A percentile compares a stretch with the other conserved stretches of the same genome.
Evolutionary conservation across 2,113 vertebrate genomes (phyloP).

Genomic region (Muntiacus reevesi): DNA sequence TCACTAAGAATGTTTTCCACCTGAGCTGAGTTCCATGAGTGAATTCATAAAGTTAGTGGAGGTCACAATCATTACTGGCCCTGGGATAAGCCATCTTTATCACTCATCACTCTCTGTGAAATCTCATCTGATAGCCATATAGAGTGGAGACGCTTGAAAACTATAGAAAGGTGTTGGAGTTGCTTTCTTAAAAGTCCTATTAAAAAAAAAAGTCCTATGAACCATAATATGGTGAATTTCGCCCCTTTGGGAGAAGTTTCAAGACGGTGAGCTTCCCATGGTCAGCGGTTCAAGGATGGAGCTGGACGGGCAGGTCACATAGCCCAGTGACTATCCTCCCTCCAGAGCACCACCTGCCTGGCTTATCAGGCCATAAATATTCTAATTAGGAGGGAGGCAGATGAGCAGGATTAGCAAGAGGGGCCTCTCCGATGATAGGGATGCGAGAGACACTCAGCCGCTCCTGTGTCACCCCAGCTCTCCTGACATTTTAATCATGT

Average conservation of each 20-base stretch:
- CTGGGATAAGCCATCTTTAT: slow-evolving; percentile 42
- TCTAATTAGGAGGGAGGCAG: slow-evolving; percentile 86
- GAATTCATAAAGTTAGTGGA: slow-evolving; percentile 72
- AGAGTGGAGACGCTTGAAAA: not conserved
- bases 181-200: slow-evolving; percentile 2
- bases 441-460: slow-evolving; percentile 75
- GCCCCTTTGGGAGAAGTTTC: not conserved
- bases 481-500: slow-evolving; percentile 82
- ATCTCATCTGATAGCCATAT: not conserved
- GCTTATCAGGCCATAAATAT: slow-evolving; percentile 88
- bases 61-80: slow-evolving; percentile 68
- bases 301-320: not conserved
- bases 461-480: slow-evolving; percentile 72
- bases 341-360: not conserved
- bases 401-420: slow-evolving; percentile 77
- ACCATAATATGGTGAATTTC: not conserved
- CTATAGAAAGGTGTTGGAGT: not conserved
- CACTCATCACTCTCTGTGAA: slow-evolving; percentile 66
- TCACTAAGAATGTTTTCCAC: slow-evolving; percentile 68
- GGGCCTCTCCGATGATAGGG: slow-evolving; percentile 69
- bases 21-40: slow-evolving; percentile 76
- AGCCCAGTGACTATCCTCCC: not conserved
- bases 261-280: too few species aligned
- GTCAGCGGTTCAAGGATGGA: fast-evolving
- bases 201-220: not conserved